Conservation (phyloP, 1,140 invertebrate genomes). For the Papilio helenus region DNA sequence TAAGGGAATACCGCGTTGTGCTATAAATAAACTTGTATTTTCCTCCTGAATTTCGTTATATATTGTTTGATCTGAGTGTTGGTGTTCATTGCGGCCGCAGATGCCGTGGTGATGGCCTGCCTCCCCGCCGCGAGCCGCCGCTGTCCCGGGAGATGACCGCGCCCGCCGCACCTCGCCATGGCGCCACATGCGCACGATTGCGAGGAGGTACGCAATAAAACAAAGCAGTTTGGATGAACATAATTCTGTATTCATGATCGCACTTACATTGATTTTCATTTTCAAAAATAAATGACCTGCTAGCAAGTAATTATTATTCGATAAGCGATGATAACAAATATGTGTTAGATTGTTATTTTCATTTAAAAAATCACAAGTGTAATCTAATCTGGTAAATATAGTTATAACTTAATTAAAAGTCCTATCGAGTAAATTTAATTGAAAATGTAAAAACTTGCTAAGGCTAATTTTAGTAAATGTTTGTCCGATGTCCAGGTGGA, state of each 20-base stretch:
- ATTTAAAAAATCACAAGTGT: neutral
- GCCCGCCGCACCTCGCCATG: conserved; percentile 49
- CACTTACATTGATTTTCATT: neutral
- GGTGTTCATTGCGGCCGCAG: conserved; percentile 44
- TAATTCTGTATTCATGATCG: neutral
- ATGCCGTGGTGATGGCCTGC: conserved; percentile 36
- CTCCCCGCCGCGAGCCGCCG: conserved; percentile 39
- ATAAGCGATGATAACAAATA: neutral
- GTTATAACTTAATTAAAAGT: neutral
- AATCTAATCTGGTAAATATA: neutral
- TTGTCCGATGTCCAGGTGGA: conserved; percentile 44
- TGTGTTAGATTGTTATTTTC: neutral
- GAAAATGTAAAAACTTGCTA: neutral
- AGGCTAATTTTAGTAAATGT: conserved; percentile 14
- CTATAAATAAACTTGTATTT: conserved; percentile 28
- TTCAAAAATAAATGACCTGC: neutral
- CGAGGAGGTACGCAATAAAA: conserved; percentile 49
- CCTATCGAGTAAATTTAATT: neutral
- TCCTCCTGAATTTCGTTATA: conserved; percentile 34
- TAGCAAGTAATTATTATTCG: neutral
- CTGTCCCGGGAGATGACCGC: conserved; percentile 56
- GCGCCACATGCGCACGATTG: conserved; percentile 65
- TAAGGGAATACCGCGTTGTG: conserved; percentile 22
- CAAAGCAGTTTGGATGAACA: neutral
- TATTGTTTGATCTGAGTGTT: neutral